Base-by-base conservation (phyloP, 2,888 invertebrate species). In the Drosophila multiciliata region DNA sequence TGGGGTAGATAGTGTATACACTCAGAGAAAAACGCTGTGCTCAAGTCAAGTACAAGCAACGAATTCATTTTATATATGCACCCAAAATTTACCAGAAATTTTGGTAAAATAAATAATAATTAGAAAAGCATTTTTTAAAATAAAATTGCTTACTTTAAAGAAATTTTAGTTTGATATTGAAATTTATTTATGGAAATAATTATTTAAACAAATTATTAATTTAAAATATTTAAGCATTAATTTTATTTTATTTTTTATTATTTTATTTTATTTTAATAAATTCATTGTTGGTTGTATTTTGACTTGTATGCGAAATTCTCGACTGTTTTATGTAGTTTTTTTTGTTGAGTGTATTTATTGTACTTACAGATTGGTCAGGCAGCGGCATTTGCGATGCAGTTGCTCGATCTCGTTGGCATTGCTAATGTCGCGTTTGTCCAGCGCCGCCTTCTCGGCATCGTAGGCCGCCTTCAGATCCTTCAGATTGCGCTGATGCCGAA, bases 291-390 rank as follows among this genome's bases (percentile, higher is more conserved):
- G 1, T n/a, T n/a, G n/a, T 11, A n/a, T 40, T 42, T 36, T 54
- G 35, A 0, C 9, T 53, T 33, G 49, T 9, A 23, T 23, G 15
- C 52, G 12, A 15, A 8, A 6, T 23, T 35, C 20, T 53, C 35
- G 7, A 45, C 23, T 23, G 20, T 45, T 36, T 26, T 50, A 11
- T 3, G n/a, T 45, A 3, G 20, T 20, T 3, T 33, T 36, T 26
- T 4, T 54, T 17, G 20, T 4, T 26, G 23, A 36, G 35, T 36
- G 54, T 54, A 11, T 11, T 38, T 54, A 6, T 11, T 26, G 1
- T 42, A 93, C 94, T 94, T 93, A 94, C 94, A 95, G 89, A 92
- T 95, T 94, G 29, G 94, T 94, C 67, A 95, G 91, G 83, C 94
- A 94, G 78, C 93, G 93, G 84, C 94, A 94, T 83, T 94, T 94